A percentile compares a stretch with the other conserved stretches of the same genome.
Conservation (phyloP, 2,888 invertebrate species). For the Pecten maximus region DNA sequence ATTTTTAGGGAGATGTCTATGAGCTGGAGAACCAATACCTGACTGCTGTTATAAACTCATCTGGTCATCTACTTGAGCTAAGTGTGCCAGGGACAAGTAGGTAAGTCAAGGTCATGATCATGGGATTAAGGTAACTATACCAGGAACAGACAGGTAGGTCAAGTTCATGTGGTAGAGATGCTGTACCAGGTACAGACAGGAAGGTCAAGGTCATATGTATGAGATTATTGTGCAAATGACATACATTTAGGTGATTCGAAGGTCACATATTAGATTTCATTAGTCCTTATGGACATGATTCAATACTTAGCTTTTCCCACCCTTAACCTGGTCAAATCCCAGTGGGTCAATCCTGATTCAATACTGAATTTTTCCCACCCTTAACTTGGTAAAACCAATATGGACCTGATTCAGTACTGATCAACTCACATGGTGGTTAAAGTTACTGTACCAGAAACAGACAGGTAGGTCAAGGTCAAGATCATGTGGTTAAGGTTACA, state of each 20-base stretch:
- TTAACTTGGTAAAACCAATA: too few species aligned
- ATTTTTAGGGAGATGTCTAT: slow-evolving; percentile 53
- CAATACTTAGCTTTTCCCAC: too few species aligned
- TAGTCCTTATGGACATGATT: too few species aligned
- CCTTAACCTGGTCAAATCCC: too few species aligned
- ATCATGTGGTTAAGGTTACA: neutral
- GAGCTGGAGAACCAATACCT: slow-evolving; percentile 67
- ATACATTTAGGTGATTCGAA: too few species aligned
- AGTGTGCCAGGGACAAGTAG: slow-evolving; percentile 57
- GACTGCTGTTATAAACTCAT: slow-evolving; percentile 66
- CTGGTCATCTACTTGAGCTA: slow-evolving; percentile 67
- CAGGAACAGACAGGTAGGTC: neutral
- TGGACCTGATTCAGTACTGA: too few species aligned
- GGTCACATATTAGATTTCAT: too few species aligned
- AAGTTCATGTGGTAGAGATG: neutral
- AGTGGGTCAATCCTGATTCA: too few species aligned
- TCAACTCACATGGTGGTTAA: too few species aligned
- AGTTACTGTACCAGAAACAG: neutral
- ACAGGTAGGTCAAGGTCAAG: neutral
- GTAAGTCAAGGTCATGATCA: slow-evolving; percentile 46
- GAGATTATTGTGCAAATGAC: too few species aligned
- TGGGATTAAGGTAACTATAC: neutral
- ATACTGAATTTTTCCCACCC: too few species aligned
- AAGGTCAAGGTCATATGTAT: neutral
- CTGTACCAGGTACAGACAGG: neutral